Evolutionary conservation across 2,113 vertebrate species (phyloP).

Genomic region (Urocitellus parryii): DNA sequence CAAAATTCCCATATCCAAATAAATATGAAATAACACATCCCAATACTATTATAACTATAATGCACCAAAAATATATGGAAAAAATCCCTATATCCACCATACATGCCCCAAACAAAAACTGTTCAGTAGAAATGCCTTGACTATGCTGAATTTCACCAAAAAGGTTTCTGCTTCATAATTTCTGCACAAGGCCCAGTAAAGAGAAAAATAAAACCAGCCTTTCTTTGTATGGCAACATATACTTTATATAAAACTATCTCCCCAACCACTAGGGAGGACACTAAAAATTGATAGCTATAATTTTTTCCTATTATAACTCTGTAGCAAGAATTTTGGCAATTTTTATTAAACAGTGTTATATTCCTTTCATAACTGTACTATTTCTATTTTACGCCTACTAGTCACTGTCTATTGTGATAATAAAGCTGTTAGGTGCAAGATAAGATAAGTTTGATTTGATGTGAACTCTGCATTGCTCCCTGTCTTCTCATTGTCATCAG

Average conservation of each 20-base stretch:
- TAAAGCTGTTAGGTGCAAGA: constrained; percentile 21
- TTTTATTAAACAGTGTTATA: constrained; percentile 49
- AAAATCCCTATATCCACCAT: not conserved
- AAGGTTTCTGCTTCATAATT: not conserved
- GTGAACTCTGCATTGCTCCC: constrained; percentile 18
- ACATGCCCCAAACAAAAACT: not conserved
- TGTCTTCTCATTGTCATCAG: constrained; percentile 7
- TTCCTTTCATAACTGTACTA: constrained; percentile 30
- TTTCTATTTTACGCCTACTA: constrained; percentile 51
- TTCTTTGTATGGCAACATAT: not conserved
- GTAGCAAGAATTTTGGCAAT: constrained; percentile 48
- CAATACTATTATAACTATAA: no score
- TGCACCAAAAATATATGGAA: no score
- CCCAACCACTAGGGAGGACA: not conserved
- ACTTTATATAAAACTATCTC: constrained; percentile 32
- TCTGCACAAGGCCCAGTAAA: constrained; percentile 6
- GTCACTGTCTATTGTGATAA: constrained; percentile 41
- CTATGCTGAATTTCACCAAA: not conserved
- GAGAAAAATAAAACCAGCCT: constrained; percentile 34
- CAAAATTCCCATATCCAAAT: not conserved
- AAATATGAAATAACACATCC: no score
- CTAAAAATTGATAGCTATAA: not conserved
- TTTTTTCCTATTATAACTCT: not conserved
- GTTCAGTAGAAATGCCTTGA: constrained; percentile 19
- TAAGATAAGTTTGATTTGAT: constrained; percentile 45